phyloP scores from a whole-genome alignment of 2,797 vertebrate species.

The Callimico goeldii region DNA sequence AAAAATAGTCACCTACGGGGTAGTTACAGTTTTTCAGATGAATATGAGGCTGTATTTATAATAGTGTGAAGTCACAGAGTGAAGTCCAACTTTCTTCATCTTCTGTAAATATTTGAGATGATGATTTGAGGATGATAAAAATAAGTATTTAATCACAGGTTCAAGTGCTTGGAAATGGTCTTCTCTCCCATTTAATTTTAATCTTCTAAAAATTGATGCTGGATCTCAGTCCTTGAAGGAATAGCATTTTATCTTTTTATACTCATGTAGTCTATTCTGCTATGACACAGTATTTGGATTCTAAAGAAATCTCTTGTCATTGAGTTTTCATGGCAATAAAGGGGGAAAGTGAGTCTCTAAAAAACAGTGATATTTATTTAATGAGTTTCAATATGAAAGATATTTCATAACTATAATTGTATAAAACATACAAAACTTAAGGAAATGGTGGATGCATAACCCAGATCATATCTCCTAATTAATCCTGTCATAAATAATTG shows the following conservation, averaged over 20 bases:
- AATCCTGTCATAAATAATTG: background rate
- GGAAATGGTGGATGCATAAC: background rate
- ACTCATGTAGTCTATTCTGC: background rate
- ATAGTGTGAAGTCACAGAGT: background rate
- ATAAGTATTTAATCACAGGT: background rate
- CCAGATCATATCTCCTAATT: background rate
- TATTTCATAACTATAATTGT: background rate
- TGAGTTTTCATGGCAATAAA: background rate
- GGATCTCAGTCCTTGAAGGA: background rate
- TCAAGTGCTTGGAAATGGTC: background rate
- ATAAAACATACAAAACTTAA: background rate
- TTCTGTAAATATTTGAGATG: conserved; percentile 5
- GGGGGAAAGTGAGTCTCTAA: background rate
- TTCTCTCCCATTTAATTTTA: conserved; percentile 12
- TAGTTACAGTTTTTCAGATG: background rate
- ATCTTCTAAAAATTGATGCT: background rate
- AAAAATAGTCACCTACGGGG: background rate
- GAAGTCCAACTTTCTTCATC: background rate
- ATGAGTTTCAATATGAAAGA: background rate
- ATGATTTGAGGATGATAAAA: conserved; percentile 30
- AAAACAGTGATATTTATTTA: background rate
- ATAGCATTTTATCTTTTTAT: background rate
- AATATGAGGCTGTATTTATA: background rate
- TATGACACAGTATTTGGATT: background rate
- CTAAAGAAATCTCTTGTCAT: background rate